Evolutionary conservation across 2,888 invertebrate genomes (phyloP), one percentile per base, ranked within the genome.

Genomic region (Patella ulyssiponensis): DNA sequence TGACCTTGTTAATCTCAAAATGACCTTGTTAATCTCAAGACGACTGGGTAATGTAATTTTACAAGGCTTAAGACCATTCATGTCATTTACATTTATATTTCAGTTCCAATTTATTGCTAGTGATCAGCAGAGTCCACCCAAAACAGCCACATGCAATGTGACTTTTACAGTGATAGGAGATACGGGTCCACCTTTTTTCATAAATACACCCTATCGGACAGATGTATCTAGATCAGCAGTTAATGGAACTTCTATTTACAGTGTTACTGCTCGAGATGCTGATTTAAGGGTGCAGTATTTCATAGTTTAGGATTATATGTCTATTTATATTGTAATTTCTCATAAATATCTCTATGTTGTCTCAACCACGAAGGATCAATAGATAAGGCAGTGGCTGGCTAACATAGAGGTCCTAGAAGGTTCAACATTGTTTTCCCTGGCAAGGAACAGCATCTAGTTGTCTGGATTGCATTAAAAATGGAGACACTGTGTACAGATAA

Each of bases 21-120:
- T 33, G 33, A 33, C 33, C 7, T 44, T 44, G 33, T 33, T 33
- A 33, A 33, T 33, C 33, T 33, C 33, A 0, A 33, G 5, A 33
- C 0, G 33, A 33, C 33, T 4, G 33, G 33, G 33, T 33, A 33
- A 33, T 33, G 33, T 33, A 33, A 33, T 33, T 33, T 33, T 33
- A 33, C 33, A 5, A 5, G 33, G 33, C 33, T 33, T 33, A 33
- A 33, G 33, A 33, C 33, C 5, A 4, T 33, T 33, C 7, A 44
- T 44, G 44, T 44, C 44, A 44, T 44, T 44, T 44, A 44, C 4
- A 33, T 33, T 33, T 33, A 33, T 44, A 44, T 76, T 73, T 9
- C 74, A 82, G 86, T 86, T 90, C 74, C 85, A 80, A 23, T 86
- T 90, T 23, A 81, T 82, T 76, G 90, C 86, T 0, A 78, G 81